phyloP scores from a whole-genome alignment of 2,888 invertebrate genomes.

The Trichopoda pennipes region DNA sequence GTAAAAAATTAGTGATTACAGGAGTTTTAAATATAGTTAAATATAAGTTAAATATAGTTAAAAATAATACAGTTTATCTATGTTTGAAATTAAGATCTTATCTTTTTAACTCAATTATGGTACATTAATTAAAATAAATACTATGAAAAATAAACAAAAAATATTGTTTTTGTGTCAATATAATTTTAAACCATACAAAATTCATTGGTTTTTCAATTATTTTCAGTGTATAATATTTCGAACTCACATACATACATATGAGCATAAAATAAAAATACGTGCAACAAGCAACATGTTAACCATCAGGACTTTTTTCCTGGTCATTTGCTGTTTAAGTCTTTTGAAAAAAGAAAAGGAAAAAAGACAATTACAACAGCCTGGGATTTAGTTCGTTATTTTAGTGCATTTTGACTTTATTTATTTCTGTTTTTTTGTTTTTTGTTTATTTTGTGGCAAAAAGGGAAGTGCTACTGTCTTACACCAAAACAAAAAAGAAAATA shows the following conservation, averaged over 20 bases:
- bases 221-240: conserved; percentile 13
- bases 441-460: conserved; percentile 67
- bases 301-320: conserved; percentile 67
- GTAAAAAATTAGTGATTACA: too few relatives aligned
- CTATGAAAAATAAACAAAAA: too few relatives aligned
- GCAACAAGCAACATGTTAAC: conserved; percentile 52
- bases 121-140: too few relatives aligned
- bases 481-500: conserved; percentile 44
- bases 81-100: too few relatives aligned
- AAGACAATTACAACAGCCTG: conserved; percentile 66
- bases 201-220: not conserved
- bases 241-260: not conserved
- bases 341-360: conserved; percentile 39
- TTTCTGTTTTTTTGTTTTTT: conserved; percentile 32
- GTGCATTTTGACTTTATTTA: conserved; percentile 54
- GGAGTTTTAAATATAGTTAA: too few relatives aligned
- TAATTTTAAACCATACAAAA: too few relatives aligned
- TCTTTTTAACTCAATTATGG: too few relatives aligned
- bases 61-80: too few relatives aligned
- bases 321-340: conserved; percentile 45
- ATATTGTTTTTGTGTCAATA: too few relatives aligned
- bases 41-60: too few relatives aligned
- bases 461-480: conserved; percentile 69
- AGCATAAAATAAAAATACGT: not conserved
- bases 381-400: conserved; percentile 63